Base-by-base conservation (phyloP, 1,140 invertebrate genomes). In the Diachasma alloeum region DNA sequence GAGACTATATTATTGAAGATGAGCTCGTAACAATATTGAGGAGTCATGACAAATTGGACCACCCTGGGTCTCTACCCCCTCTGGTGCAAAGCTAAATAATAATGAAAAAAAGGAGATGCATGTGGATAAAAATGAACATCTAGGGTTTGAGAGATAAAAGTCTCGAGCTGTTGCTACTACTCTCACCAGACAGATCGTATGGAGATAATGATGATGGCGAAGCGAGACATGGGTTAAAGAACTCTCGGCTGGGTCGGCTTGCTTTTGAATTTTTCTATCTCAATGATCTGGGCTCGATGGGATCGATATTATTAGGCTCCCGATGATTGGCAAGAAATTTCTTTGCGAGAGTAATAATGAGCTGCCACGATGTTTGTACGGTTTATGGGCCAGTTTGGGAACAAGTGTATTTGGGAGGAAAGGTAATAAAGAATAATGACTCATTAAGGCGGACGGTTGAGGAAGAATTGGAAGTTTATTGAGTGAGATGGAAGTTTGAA, bases 1-100 rank as follows among this genome's bases (percentile, higher is more conserved):
- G 78, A 74, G 78, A 76, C 78, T 80, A 80, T 80, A 87, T 89
- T 89, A 89, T 88, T 87, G 88, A 88, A 83, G 84, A 89, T 89
- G 87, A 89, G 86, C 84, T 88, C 84, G 85, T 89, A 88, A 89
- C 84, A 90, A 88, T 89, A 90, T 88, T 83, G 81, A 84, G 78
- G 48, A 76, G 66, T 37, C n/a, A 84, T 87, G 88, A 90, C 88
- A 90, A 90, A 90, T 90, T 89, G 88, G 87, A 90, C 87, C 88
- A 90, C 88, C 88, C 83, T 84, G 84, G 82, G 83, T 80, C 39
- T 69, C 19, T 71, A 72, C 76, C 76, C 76, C 76, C 76, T 73
- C 63, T 37, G 56, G 76, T 70, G 76, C 70, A 56, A 36, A 78
- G 56, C 48, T 36, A 71, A 48, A 73, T 73, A 68, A 68, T 37